Percentiles rank a stretch among this genome's conserved stretches.
Conservation (phyloP, 1,140 invertebrate species). For the Sitodiplosis mosellana region DNA sequence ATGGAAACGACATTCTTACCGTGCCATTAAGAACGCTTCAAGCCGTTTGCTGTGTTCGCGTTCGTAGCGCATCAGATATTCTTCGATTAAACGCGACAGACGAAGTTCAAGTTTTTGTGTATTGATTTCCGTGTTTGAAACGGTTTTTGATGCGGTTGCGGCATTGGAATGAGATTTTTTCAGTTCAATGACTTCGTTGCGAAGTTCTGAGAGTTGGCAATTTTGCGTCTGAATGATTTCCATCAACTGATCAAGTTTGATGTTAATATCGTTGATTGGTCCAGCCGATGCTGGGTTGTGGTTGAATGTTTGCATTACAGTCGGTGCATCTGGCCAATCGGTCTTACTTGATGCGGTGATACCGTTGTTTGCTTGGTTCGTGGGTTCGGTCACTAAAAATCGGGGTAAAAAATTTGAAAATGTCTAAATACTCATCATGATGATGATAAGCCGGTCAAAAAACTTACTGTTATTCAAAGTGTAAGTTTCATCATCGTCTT, state of each 20-base stretch:
- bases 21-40: constrained; percentile 13
- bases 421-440: too few relatives aligned
- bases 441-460: constrained; percentile 14
- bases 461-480: too few relatives aligned
- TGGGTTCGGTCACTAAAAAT: too few relatives aligned
- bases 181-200: background rate
- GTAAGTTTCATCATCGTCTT: too few relatives aligned
- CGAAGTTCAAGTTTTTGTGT: constrained; percentile 12
- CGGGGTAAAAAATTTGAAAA: too few relatives aligned
- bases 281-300: constrained; percentile 6
- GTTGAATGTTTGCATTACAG: constrained; percentile 13
- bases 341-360: constrained; percentile 6
- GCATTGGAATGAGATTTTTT: constrained; percentile 13
- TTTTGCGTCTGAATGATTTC: constrained; percentile 3
- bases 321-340: constrained; percentile 12
- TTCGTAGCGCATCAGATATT: constrained; percentile 24
- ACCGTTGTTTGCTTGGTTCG: background rate
- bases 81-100: constrained; percentile 20
- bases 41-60: constrained; percentile 24
- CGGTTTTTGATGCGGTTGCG: constrained; percentile 16
- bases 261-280: constrained; percentile 9
- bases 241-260: constrained; percentile 17
- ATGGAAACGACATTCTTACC: too few relatives aligned
- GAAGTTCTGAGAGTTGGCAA: constrained; percentile 1
- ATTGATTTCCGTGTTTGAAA: constrained; percentile 11